Conservation (phyloP, 2,888 invertebrate species). For the Synanthedon andrenaeformis region DNA sequence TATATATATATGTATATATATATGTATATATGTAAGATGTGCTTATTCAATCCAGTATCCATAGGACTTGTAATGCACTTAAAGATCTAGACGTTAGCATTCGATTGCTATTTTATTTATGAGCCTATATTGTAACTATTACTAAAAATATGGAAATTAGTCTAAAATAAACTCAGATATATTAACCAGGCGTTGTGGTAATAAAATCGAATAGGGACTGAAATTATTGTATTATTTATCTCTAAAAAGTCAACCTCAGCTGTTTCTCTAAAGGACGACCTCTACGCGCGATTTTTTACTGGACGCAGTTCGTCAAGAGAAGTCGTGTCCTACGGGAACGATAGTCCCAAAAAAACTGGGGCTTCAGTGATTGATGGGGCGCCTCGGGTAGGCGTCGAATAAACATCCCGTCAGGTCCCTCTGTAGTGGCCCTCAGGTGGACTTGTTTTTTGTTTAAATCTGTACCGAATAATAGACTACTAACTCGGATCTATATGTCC, state of each 20-base stretch:
- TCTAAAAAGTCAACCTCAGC: not conserved
- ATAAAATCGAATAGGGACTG: too few species aligned
- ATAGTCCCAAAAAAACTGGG: conserved; percentile 49
- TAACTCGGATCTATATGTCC: not conserved
- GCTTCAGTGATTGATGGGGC: conserved; percentile 58
- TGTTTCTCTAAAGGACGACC: conserved; percentile 17
- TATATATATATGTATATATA: too few species aligned
- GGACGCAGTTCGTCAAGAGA: conserved; percentile 24
- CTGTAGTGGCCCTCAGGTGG: conserved; percentile 47
- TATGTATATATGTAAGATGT: too few species aligned
- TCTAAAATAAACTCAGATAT: too few species aligned
- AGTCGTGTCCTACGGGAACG: conserved; percentile 37
- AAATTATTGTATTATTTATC: too few species aligned
- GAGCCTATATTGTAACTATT: too few species aligned
- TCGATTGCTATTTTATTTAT: too few species aligned
- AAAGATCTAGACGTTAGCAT: too few species aligned
- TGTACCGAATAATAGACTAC: conserved; percentile 14
- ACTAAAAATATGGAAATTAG: too few species aligned
- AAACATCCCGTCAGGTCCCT: conserved; percentile 47
- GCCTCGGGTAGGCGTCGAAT: conserved; percentile 42
- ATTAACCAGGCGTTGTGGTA: too few species aligned
- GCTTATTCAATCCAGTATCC: too few species aligned
- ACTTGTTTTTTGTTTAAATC: conserved; percentile 32
- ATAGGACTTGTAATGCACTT: too few species aligned
- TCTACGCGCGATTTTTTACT: conserved; percentile 30